Base-by-base conservation (phyloP, 2,113 vertebrate species). In the Hippocampus mohnikei region DNA sequence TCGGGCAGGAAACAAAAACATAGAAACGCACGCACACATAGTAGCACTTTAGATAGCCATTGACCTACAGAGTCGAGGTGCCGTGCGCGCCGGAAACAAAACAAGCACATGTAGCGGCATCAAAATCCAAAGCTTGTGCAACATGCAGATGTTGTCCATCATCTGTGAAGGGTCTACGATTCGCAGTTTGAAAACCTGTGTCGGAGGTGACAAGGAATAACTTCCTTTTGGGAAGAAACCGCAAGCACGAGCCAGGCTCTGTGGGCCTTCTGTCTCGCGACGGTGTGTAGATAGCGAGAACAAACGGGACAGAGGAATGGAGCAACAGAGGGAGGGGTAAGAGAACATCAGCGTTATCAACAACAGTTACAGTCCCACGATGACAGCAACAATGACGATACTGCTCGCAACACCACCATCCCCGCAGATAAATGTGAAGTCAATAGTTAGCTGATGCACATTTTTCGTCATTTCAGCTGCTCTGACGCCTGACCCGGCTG, bases 41-140 rank as follows among this genome's bases (percentile, higher is more conserved):
- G 78, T 75, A 69, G 74, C 73, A 67, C 67, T 11, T 68, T 68
- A 61, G 78, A 85, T 80, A 69, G 82, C 83, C 84, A 78, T 40
- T 75, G 86, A 67, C 79, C 79, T 73, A 37, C 67, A 67, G 23
- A 52, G 37, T 15, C 78, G 69, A 82, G 66, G 60, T 67, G 66
- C 40, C 8, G 33, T 41, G 37, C 8, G 37, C 61, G 75, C 25
- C 25, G 63, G 12, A 72, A 74, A 6, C 63, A 68, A 66, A 74
- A 69, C 27, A 69, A n/a, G 41, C 56, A 72, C 71, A 74, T 20
- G 59, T 48, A 48, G 23, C 11, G 8, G 3, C 11, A 71, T 48
- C 27, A 40, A 68, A 65, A 50, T 75, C 67, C 21, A 69, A 74
- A 67, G 55, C 2, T 70, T 73, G 27, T 46, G 50, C 65, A 60